These are phyloP conservation scores for Trichomycterus rosablanca DNA, from an alignment of 2,113 vertebrate species.

Conservation along the genomic window DNA sequence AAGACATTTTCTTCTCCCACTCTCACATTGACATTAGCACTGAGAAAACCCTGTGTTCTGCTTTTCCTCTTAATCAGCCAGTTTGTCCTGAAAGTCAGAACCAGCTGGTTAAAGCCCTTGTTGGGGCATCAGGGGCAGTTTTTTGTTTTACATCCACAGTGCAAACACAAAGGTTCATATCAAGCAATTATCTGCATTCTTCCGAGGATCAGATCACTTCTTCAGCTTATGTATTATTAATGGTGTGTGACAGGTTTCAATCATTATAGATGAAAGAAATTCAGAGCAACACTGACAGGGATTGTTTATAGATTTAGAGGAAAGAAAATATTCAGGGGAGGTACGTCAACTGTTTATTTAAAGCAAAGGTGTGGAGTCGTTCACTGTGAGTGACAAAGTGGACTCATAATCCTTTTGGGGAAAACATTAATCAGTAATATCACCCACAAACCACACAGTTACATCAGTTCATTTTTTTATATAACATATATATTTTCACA, in stretches of 20 bases:
- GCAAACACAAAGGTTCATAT: constrained; percentile 5
- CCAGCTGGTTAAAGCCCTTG: not conserved
- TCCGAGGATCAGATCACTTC: not conserved
- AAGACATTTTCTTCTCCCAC: not conserved
- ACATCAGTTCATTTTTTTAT: too few relatives aligned
- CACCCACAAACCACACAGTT: too few relatives aligned
- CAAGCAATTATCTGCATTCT: constrained; percentile 5
- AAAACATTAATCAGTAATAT: too few relatives aligned
- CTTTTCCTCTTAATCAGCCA: not conserved
- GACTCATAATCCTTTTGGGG: too few relatives aligned
- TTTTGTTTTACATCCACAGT: constrained; percentile 1
- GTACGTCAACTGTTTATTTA: not conserved
- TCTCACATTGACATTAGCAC: not conserved
- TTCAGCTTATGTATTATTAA: not conserved
- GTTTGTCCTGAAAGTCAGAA: constrained; percentile 34
- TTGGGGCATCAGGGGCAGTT: not conserved
- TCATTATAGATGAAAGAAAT: not conserved
- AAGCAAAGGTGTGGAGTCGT: not conserved
- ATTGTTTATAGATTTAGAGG: not conserved
- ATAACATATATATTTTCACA: too few relatives aligned
- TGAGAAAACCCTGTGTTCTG: not conserved
- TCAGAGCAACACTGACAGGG: too few relatives aligned
- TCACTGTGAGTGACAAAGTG: too few relatives aligned
- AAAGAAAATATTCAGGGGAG: not conserved
- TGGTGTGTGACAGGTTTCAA: not conserved